Base-by-base conservation (phyloP, 1,140 invertebrate genomes). In the Drosophila orena region DNA sequence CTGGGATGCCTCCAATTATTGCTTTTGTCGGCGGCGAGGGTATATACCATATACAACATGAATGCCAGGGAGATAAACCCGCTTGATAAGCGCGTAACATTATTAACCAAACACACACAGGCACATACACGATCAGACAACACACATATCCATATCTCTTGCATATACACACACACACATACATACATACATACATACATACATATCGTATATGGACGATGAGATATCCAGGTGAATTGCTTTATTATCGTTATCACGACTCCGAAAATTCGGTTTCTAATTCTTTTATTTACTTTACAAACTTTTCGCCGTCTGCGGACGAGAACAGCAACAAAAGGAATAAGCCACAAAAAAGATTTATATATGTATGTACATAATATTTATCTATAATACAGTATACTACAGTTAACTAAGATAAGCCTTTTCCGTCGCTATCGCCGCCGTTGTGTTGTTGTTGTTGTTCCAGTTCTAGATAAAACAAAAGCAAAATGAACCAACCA, bases 361-460 rank as follows among this genome's bases (percentile, higher is more conserved):
- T 62, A 61, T 66, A 74, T 70, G 64, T 81, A 55, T 70, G 64
- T 81, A 55, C 73, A 68, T 72, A 75, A 73, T 77, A 69, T 46
- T 54, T 69, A 68, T 77, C 74, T 70, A 80, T 38, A 59, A 58
- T 77, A 78, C 56, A 49, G 20, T 81, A 79, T 68, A 72, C 43
- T 68, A 72, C 43, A 53, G 56, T 84, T 88, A 69, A 72, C 54
- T 71, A 75, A 81, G 78, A 81, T 79, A 88, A 88, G 75, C 68
- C 52, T 52, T 59, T 55, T 58, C 27, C 50, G 20, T 47, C 35
- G 50, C 46, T 46, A 40, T 47, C 37, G 20, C 38, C 15, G 27
- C 14, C 49, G 66, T 56, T 64, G 47, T 50, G 44, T 62, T 64
- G 58, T 34, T 30, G 40, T n/a, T 30, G 40, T 20, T 34, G 42